Evolutionary conservation across 1,140 invertebrate genomes (phyloP), one percentile per base, ranked within the genome.

Genomic region (Lethocerus indicus): DNA sequence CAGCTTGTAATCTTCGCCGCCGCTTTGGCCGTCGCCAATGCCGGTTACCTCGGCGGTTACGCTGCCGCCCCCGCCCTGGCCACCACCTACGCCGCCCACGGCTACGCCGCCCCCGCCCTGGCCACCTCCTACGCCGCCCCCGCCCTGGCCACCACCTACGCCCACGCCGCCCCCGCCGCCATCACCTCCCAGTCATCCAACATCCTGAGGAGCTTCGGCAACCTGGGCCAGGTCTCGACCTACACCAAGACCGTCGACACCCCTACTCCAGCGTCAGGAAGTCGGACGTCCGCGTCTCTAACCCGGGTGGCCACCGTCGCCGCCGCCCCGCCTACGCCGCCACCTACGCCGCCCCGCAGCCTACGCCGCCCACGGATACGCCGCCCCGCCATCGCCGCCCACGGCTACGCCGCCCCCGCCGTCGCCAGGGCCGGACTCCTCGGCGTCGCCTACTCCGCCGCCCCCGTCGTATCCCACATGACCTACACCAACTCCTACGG

Each of bases 261-360:
- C 39, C 60, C 65, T 62, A 59, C 59, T 59, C 61, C 53, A 59
- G 54, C 51, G 60, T 64, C 40, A 56, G 58, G 41, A 66, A 65
- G 52, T 57, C 57, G 49, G 65, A 67, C 56, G 60, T 62, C 44
- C 56, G 64, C 24, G 57, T 63, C 24, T 64, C 59, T 58, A 66
- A 65, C 58, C 61, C 61, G 55, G 16, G 29, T 55, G 25, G 56
- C 59, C 49, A 57, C 59, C 51, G 44, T 54, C 37, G 51, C 54
- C 40, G 53, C 56, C 42, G 53, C 32, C 49, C 58, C 50, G 51
- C 56, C 49, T 50, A 55, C 43, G 49, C 45, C 21, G 45, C 52
- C 25, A 47, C 45, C 25, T 39, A 43, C 40, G 57, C 54, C 49
- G 58, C 56, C 23, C 37, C 41, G 42, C 54, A 21, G 49, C 37